Evolutionary conservation across 2,888 invertebrate species (phyloP), one percentile per base, ranked within the genome.

Genomic region (Stramonita haemastoma): DNA sequence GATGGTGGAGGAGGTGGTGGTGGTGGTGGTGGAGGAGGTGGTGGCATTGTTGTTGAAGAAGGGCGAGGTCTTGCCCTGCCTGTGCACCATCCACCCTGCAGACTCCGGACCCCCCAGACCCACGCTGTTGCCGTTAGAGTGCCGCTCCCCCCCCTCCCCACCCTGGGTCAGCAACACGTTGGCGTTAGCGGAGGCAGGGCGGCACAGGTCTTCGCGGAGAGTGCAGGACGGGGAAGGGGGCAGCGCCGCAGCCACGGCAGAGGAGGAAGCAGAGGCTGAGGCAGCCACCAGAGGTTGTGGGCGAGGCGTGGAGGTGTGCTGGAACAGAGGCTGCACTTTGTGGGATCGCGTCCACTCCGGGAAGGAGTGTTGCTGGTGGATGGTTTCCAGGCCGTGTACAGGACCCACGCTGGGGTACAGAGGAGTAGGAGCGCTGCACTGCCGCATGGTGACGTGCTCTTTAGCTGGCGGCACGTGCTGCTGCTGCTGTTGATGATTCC

Each of bases 1-100:
- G 26, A 85, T 89, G 86, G 36, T 79, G 66, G 86, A 79, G 88
- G 29, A 83, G 60, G 89, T 83, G 88, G 34, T 66, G 86, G 87
- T 81, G 87, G 66, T 60, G 89, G 88, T 70, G 89, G 90, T n/a
- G 90, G 92, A 29, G 85, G 90, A 60, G 77, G 73, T 89, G 73
- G 56, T 79, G 87, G 56, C 87, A 88, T 84, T 84, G 73, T 83
- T 73, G 73, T 83, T 70, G 70, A 87, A 36, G 77, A n/a, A 66
- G 26, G 86, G 57, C 11, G 86, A 34, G 77, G 70, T 87, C 56
- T 89, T 88, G 87, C 79, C 81, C 86, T 89, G 87, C 81, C 81
- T 88, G 70, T 60, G 90, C 66, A 81, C 34, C 19, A 34, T 32
- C 36, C 88, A 81, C 32, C 77, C 88, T 29, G 57, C 15, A 57